These are phyloP conservation scores for Penaeus japonicus DNA, from an alignment of 1,140 invertebrate species.

Conservation along the genomic window DNA sequence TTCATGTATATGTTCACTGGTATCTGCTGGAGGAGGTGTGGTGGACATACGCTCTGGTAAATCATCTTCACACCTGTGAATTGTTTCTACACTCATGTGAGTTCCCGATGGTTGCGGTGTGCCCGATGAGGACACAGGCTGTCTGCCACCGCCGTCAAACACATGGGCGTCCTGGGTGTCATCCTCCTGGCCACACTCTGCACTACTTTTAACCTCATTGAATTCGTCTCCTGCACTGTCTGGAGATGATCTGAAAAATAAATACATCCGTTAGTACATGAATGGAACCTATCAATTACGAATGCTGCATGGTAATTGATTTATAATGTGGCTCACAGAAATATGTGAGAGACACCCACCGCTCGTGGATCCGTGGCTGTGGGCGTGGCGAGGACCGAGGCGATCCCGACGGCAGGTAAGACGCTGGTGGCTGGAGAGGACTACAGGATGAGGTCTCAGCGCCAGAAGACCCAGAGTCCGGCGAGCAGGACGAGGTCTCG, in stretches of 20 bases:
- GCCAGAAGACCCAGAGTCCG: conserved; percentile 58
- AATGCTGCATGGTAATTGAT: neutral
- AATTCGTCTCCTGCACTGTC: conserved; percentile 58
- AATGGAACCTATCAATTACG: neutral
- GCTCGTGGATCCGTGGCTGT: conserved; percentile 14
- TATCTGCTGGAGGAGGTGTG: conserved; percentile 52
- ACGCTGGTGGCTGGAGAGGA: conserved; percentile 40
- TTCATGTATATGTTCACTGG: conserved; percentile 41
- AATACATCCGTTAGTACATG: neutral
- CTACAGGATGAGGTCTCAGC: conserved; percentile 52
- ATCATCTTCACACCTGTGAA: conserved; percentile 18
- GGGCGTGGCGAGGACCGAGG: conserved; percentile 23
- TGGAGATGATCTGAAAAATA: conserved; percentile 48
- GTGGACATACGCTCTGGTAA: conserved; percentile 49
- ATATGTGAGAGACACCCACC: conserved; percentile 1
- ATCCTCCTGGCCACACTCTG: conserved; percentile 41
- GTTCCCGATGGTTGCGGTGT: neutral
- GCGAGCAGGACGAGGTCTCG: conserved; percentile 71
- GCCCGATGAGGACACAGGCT: conserved; percentile 53
- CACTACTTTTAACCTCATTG: conserved; percentile 40
- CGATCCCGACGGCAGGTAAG: conserved; percentile 49
- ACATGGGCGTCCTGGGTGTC: conserved; percentile 52
- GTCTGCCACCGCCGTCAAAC: conserved; percentile 53
- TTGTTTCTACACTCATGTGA: neutral
- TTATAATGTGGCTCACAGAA: neutral